Evolutionary conservation across 2,113 vertebrate species (phyloP), one percentile per base, ranked within the genome.

Genomic region (Myrmophylax atrothorax): DNA sequence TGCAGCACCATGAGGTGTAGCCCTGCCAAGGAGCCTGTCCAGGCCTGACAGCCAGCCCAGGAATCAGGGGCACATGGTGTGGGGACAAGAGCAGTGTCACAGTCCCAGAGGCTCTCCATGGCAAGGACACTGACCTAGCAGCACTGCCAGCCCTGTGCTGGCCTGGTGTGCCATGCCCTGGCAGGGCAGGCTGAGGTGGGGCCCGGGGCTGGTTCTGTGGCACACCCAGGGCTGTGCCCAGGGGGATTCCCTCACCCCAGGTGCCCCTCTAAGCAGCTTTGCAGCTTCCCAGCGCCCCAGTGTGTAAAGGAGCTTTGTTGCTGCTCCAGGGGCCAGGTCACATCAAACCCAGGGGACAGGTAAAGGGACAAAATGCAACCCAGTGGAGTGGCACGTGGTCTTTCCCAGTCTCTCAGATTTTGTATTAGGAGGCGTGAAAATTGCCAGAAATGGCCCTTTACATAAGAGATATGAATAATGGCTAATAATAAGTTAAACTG

Each of bases 201-300:
- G 31, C 13, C 40, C 40, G 40, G 14, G 40, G 14, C 40, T 49
- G 22, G 68, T 63, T 55, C 80, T 3, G 0, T 17, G 62, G 28
- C 63, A 59, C 42, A 12, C 47, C 74, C 70, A 7, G 8, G 44
- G 33, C 64, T 28, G 68, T 9, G 7, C 26, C 52, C 8, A 1
- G 18, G 38, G 94, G 90, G 66, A 91, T 94, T 89, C 94, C 94
- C 96, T 94, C 81, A 93, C 94, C 89, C 84, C 25, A 25, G 46
- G 40, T 69, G 95, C 66, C 87, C 66, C 42, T 5, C 1, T 89
- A 90, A 95, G 80, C 89, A 95, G 94, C 89, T 95, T 95, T 95
- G 81, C 64, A 63, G 89, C 69, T 90, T 84, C 58, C 76, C 28
- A 4, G 47, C 2, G 1, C 84, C 40, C 2, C 18, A 16, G 28